phyloP scores from a whole-genome alignment of 2,888 invertebrate genomes.

The Pseudolycoriella hygida region DNA sequence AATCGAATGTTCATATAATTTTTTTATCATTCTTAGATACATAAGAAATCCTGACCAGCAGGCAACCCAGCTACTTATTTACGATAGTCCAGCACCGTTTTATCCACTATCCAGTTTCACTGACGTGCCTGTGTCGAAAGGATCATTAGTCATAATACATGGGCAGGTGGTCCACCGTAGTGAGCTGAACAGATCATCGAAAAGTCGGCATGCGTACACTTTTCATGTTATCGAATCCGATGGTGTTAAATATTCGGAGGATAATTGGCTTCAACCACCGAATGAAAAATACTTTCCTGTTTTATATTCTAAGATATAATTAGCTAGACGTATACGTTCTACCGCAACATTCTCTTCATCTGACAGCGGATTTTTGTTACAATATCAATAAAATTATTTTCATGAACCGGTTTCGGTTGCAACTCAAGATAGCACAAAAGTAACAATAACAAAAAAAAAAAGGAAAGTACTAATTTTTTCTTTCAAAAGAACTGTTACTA shows the following conservation, averaged over 20 bases:
- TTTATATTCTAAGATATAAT: constrained; percentile 30
- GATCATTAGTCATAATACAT: constrained; percentile 63
- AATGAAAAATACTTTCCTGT: constrained; percentile 48
- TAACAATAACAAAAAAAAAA: too few species aligned
- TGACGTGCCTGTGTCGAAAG: constrained; percentile 68
- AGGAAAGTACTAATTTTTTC: too few species aligned
- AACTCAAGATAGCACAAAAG: too few species aligned
- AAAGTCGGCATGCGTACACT: constrained; percentile 85
- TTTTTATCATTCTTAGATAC: too few species aligned
- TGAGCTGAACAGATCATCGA: constrained; percentile 61
- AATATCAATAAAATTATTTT: too few species aligned
- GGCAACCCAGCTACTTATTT: constrained; percentile 42
- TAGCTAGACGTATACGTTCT: too few species aligned
- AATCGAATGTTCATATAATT: too few species aligned
- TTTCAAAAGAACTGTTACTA: too few species aligned
- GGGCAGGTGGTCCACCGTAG: constrained; percentile 90
- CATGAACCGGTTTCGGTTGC: too few species aligned
- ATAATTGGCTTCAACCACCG: constrained; percentile 78
- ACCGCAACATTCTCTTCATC: too few species aligned
- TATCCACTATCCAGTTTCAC: constrained; percentile 60
- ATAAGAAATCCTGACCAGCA: constrained; percentile 48
- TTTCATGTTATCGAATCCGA: constrained; percentile 81
- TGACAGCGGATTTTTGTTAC: too few species aligned
- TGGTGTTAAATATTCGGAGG: constrained; percentile 49
- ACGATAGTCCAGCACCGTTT: constrained; percentile 45